phyloP scores from a whole-genome alignment of 2,797 vertebrate species.

The Myotis daubentonii region DNA sequence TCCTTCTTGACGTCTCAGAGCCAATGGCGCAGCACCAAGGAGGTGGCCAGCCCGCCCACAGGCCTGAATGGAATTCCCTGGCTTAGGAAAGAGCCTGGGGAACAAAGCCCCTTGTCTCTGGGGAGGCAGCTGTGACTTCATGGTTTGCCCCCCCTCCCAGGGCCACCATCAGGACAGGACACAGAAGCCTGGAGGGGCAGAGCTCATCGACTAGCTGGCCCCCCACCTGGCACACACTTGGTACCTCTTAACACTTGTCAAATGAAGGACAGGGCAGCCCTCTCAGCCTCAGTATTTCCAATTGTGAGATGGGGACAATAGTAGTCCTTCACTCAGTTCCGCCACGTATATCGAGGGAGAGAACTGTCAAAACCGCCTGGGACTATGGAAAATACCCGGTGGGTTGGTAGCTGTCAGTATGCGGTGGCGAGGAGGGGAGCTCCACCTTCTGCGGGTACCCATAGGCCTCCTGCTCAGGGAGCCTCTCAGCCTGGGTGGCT shows the following conservation, averaged over 20 bases:
- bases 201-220: not conserved
- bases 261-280: not conserved
- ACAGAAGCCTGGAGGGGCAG: not conserved
- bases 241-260: not conserved
- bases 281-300: not conserved
- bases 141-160: not conserved
- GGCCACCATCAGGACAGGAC: not conserved
- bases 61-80: constrained; percentile 22
- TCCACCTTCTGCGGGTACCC: not conserved
- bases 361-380: not conserved
- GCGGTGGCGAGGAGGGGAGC: not conserved
- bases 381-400: rapidly evolving
- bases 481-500: no score
- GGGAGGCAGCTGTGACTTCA: not conserved
- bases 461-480: not conserved
- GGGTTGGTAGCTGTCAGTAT: rapidly evolving
- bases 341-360: rapidly evolving
- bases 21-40: not conserved
- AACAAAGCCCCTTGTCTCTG: constrained; percentile 50
- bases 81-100: not conserved
- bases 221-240: not conserved
- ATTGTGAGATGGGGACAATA: not conserved
- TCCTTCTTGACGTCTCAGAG: not conserved
- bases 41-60: not conserved
- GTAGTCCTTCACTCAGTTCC: not conserved